A percentile compares a stretch with the other conserved stretches of the same genome.
Evolutionary conservation across 2,113 vertebrate species (phyloP).

Genomic region (Sarotherodon lohbergeri): DNA sequence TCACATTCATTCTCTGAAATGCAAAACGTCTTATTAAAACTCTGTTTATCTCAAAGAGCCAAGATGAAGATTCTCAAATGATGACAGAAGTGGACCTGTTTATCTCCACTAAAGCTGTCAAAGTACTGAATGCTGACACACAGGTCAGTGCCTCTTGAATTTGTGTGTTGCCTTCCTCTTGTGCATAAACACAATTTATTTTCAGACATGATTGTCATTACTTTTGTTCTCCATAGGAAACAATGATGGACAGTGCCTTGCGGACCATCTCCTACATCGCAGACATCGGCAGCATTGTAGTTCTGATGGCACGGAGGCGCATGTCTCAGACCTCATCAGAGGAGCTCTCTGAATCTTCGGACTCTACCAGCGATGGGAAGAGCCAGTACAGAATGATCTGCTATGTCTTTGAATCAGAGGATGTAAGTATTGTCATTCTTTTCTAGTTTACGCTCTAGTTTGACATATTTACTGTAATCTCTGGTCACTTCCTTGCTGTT

Average conservation of each 20-base stretch:
- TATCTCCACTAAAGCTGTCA: conserved; percentile 98
- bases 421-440: conserved; percentile 78
- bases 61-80: conserved; percentile 87
- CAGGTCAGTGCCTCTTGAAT: conserved; percentile 75
- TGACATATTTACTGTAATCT: neutral
- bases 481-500: conserved; percentile 1
- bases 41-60: conserved; percentile 68
- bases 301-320: conserved; percentile 91
- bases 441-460: neutral
- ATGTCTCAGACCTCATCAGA: conserved; percentile 86
- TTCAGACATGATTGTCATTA: neutral
- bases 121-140: conserved; percentile 96
- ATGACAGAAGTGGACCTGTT: conserved; percentile 96
- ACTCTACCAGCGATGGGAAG: conserved; percentile 80
- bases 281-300: conserved; percentile 94
- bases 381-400: conserved; percentile 98
- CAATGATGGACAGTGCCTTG: conserved; percentile 97
- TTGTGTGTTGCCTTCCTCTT: neutral
- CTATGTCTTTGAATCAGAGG: conserved; percentile 96
- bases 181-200: neutral
- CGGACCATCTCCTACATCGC: conserved; percentile 98
- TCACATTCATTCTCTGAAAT: neutral
- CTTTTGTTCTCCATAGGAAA: conserved; percentile 73
- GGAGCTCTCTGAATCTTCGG: conserved; percentile 86
- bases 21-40: neutral